Base-by-base conservation (phyloP, 2,113 vertebrate genomes). In the Probosciger aterrimus region DNA sequence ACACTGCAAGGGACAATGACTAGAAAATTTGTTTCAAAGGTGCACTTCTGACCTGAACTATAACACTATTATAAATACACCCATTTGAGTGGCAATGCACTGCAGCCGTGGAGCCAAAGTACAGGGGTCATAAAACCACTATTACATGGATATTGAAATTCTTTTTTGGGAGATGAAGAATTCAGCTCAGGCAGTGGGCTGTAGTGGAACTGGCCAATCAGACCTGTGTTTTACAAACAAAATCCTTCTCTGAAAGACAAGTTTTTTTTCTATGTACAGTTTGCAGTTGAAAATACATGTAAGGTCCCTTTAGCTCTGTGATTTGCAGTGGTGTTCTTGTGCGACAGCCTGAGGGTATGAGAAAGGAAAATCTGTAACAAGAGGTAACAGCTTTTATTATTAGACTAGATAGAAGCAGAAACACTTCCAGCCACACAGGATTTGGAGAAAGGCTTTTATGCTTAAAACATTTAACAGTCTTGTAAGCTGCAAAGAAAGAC, bases 221-320 rank as follows among this genome's bases (percentile, higher is more conserved):
- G 33, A 50, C 25, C 23, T 78, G 14, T 31, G 60, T 10, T 27
- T 50, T 6, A 31, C 14, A 41, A 27, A 10, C 71, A 53, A 65
- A 78, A 24, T 19, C 6, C 16, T 28, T 44, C 50, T 52, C 60
- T 63, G 22, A 74, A 95, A 53, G 31, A 28, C 2, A 17, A 28
- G 8, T 4, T 0, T 1, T 33, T 69, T 60, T 76, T n/a, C 35
- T 69, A 39, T 47, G 37, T n/a, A 30, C 4, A 23, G 2, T 7
- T 47, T 81, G 31, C 13, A 16, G 33, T 43, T 77, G 35, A 60
- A 81, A 83, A 81, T 0, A 1, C 6, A 5, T 12, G 2, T 35
- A 59, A 67, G 7, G 14, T 69, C 33, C 76, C 17, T 59, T 75
- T 14, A 35, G 16, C 20, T 52, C 9, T 63, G 22, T 7, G 1